These are phyloP conservation scores for Capreolus pygargus DNA, from an alignment of 2,113 vertebrate genomes.

Conservation along the genomic window DNA sequence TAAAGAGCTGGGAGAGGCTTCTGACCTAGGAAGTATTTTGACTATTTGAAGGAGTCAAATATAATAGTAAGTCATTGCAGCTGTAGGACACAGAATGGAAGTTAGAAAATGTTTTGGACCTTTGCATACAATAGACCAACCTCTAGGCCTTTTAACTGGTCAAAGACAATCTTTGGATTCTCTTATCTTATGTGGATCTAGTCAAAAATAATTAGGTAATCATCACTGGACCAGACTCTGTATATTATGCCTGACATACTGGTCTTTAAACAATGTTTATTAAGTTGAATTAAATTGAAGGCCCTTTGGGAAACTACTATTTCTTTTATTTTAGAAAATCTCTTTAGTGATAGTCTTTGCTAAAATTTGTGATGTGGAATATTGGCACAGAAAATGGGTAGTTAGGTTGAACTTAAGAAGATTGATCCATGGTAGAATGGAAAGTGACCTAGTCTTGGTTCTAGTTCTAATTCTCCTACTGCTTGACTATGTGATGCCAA, in stretches of 20 bases:
- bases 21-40: background rate
- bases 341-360: background rate
- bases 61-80: background rate
- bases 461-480: background rate
- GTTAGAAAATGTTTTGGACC: background rate
- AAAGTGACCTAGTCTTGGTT: background rate
- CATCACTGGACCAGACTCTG: background rate
- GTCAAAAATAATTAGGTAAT: background rate
- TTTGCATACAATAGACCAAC: background rate
- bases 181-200: background rate
- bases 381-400: background rate
- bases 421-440: background rate
- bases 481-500: background rate
- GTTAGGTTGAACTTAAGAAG: background rate
- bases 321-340: conserved; percentile 2
- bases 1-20: background rate
- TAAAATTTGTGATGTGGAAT: background rate
- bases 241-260: background rate
- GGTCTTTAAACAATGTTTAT: background rate
- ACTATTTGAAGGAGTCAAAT: background rate
- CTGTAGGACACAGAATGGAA: background rate
- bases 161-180: background rate
- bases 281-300: background rate
- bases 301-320: background rate
- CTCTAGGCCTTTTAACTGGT: background rate